Conservation (phyloP, 1,140 invertebrate genomes). For the Phocides pigmalion region DNA sequence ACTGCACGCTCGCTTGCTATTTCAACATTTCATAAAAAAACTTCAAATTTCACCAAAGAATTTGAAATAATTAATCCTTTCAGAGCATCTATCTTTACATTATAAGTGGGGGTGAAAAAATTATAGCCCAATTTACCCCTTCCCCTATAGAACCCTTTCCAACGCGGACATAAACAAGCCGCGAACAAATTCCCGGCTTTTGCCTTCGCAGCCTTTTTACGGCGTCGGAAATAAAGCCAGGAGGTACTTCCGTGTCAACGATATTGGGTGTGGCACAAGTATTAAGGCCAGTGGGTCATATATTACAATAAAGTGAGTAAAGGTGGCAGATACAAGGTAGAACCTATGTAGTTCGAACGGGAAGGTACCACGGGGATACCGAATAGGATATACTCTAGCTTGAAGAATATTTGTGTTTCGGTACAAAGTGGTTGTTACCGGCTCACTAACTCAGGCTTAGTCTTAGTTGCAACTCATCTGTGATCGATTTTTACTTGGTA, state of each 20-base stretch:
- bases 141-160: neutral
- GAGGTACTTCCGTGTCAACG: constrained; percentile 41
- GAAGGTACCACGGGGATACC: too few relatives aligned
- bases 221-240: constrained; percentile 53
- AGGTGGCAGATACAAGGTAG: too few relatives aligned
- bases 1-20: too few relatives aligned
- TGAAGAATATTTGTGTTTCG: too few relatives aligned
- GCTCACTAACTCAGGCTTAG: too few relatives aligned
- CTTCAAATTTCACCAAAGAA: neutral
- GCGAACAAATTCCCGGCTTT: constrained; percentile 45
- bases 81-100: neutral
- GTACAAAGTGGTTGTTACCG: too few relatives aligned
- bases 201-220: constrained; percentile 49
- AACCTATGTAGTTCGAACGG: too few relatives aligned
- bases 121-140: constrained; percentile 1
- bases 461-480: too few relatives aligned
- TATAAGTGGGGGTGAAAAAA: neutral
- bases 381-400: too few relatives aligned
- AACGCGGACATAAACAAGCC: constrained; percentile 48
- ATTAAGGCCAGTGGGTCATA: constrained; percentile 2
- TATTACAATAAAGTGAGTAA: too few relatives aligned
- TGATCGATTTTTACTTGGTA: too few relatives aligned
- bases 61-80: neutral
- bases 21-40: neutral
- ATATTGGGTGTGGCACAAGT: constrained; percentile 40